These are phyloP conservation scores for Anseranas semipalmata DNA, from an alignment of 2,113 vertebrate species.

Conservation along the genomic window DNA sequence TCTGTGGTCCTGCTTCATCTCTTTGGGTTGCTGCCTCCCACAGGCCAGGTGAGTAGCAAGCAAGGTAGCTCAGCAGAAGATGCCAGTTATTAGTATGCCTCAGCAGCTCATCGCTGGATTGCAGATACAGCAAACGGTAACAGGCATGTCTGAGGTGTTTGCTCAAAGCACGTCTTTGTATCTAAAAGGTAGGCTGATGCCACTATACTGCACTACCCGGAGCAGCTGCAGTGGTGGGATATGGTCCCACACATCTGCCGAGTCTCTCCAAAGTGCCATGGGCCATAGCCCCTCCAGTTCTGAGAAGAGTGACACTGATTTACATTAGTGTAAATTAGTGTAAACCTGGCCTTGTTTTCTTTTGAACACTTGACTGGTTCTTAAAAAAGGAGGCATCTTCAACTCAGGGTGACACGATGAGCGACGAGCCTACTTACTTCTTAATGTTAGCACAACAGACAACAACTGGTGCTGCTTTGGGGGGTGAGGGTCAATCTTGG, in stretches of 20 bases:
- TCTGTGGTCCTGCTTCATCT: neutral
- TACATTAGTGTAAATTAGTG: neutral
- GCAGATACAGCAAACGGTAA: neutral
- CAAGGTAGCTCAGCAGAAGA: neutral
- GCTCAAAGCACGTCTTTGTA: neutral
- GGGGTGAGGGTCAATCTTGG: neutral
- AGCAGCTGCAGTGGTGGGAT: neutral
- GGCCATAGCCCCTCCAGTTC: neutral
- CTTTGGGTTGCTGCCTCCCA: neutral
- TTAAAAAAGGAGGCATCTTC: neutral
- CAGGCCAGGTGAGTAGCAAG: neutral
- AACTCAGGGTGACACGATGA: neutral
- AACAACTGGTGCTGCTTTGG: neutral
- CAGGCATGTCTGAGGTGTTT: neutral
- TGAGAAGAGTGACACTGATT: neutral
- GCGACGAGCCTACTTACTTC: neutral
- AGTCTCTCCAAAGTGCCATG: neutral
- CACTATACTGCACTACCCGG: no score
- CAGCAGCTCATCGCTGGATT: neutral
- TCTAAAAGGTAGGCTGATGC: neutral
- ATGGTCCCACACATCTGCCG: neutral
- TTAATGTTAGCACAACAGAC: neutral
- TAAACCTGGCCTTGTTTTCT: neutral
- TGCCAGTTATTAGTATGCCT: neutral
- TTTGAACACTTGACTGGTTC: neutral